These are phyloP conservation scores for Coracopsis vasa DNA, from an alignment of 2,113 vertebrate species.

Conservation along the genomic window DNA sequence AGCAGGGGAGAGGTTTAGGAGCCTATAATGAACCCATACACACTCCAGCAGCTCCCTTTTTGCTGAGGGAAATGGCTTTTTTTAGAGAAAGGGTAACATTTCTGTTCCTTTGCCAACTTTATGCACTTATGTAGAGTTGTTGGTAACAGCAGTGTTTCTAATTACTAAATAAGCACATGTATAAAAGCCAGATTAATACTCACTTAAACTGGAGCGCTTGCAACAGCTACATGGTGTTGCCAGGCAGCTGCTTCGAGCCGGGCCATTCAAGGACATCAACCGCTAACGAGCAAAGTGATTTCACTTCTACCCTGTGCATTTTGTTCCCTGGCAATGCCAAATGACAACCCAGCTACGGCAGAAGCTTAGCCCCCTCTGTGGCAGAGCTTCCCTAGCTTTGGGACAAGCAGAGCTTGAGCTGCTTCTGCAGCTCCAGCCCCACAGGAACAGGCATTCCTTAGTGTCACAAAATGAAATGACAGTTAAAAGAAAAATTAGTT, in stretches of 20 bases:
- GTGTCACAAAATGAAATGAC: not conserved
- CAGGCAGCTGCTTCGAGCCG: not conserved
- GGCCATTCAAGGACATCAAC: not conserved
- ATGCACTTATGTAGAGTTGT: not conserved
- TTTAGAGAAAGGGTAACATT: not conserved
- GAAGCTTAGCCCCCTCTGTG: not conserved
- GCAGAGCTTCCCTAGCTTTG: not conserved
- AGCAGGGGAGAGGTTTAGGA: not conserved
- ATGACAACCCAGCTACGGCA: not conserved
- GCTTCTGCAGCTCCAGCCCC: not conserved
- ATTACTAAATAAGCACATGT: not conserved
- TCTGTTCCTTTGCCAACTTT: not conserved
- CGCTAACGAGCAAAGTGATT: not conserved
- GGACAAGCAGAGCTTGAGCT: fast-evolving
- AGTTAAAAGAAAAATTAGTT: not conserved
- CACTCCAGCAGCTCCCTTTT: not conserved
- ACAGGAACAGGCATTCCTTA: not conserved
- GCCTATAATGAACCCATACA: fast-evolving
- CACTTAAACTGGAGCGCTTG: not conserved
- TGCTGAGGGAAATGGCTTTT: fast-evolving
- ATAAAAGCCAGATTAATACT: not conserved
- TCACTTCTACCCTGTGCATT: not conserved
- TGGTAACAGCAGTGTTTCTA: not conserved
- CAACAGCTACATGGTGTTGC: not conserved
- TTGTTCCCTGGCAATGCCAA: not conserved